These are phyloP conservation scores for Hypolimnas misippus DNA, from an alignment of 2,888 invertebrate species.

Conservation along the genomic window DNA sequence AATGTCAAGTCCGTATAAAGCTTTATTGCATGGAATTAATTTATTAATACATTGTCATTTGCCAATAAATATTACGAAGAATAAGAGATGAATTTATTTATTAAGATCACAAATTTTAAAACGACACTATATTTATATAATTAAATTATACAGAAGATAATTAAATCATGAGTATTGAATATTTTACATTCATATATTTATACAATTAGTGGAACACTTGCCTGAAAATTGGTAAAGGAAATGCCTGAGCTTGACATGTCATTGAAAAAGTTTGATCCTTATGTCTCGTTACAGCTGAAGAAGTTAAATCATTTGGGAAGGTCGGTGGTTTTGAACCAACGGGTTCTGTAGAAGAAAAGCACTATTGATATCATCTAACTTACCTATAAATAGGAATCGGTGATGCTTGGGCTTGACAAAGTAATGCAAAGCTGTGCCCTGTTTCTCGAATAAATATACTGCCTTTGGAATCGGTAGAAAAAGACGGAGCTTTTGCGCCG, in stretches of 20 bases:
- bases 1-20: neutral
- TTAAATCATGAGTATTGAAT: neutral
- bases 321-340: constrained; percentile 85
- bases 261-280: constrained; percentile 84
- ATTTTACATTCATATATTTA: neutral
- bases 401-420: constrained; percentile 86
- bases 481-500: constrained; percentile 85
- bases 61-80: neutral
- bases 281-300: constrained; percentile 84
- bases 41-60: neutral
- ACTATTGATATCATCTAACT: constrained; percentile 50
- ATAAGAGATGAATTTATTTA: neutral
- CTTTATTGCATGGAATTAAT: neutral
- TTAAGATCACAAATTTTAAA: neutral
- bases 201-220: constrained; percentile 66
- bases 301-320: constrained; percentile 84
- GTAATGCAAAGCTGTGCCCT: constrained; percentile 84
- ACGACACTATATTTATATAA: neutral
- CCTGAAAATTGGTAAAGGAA: constrained; percentile 89
- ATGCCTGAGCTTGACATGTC: constrained; percentile 88
- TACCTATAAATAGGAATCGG: constrained; percentile 87
- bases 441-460: constrained; percentile 85
- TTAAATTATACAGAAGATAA: neutral
- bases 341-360: constrained; percentile 80
- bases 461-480: constrained; percentile 86